A percentile compares a stretch with the other conserved stretches of the same genome.
Conservation (phyloP, 2,113 vertebrate species). For the Eubucco bourcierii region DNA sequence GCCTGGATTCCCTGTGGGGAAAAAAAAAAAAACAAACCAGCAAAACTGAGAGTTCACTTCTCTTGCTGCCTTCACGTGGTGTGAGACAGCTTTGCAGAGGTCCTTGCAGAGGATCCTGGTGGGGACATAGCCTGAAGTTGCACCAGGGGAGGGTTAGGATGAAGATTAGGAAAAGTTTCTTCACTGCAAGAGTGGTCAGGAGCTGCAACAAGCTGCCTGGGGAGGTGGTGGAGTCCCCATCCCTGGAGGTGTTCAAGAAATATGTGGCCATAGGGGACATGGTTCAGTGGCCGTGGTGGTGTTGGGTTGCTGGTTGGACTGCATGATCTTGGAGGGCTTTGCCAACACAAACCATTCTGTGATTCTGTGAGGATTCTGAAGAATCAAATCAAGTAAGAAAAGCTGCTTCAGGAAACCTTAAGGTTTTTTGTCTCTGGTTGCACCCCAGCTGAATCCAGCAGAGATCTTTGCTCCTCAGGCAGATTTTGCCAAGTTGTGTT, state of each 20-base stretch:
- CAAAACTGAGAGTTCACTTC: background rate
- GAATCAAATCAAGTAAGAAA: background rate
- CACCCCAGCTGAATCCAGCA: background rate
- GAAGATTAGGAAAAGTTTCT: too few relatives aligned
- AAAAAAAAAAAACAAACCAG: background rate
- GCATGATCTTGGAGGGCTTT: too few relatives aligned
- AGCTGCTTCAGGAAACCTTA: background rate
- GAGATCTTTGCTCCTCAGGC: background rate
- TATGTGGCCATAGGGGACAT: too few relatives aligned
- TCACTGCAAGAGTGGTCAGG: too few relatives aligned
- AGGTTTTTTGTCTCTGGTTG: rapidly evolving
- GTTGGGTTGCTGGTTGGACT: too few relatives aligned
- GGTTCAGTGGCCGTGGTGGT: too few relatives aligned
- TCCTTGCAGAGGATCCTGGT: background rate
- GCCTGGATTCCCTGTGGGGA: background rate
- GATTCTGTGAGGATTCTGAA: background rate
- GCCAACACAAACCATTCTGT: too few relatives aligned
- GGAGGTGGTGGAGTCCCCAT: too few relatives aligned
- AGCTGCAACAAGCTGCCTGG: too few relatives aligned
- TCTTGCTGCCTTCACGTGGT: background rate
- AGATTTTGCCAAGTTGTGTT: background rate
- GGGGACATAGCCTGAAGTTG: too few relatives aligned
- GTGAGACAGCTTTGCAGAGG: background rate
- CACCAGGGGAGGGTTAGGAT: too few relatives aligned
- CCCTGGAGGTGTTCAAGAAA: too few relatives aligned